These are phyloP conservation scores for Himantopus leucocephalus DNA, from an alignment of 2,113 vertebrate genomes.

Conservation along the genomic window DNA sequence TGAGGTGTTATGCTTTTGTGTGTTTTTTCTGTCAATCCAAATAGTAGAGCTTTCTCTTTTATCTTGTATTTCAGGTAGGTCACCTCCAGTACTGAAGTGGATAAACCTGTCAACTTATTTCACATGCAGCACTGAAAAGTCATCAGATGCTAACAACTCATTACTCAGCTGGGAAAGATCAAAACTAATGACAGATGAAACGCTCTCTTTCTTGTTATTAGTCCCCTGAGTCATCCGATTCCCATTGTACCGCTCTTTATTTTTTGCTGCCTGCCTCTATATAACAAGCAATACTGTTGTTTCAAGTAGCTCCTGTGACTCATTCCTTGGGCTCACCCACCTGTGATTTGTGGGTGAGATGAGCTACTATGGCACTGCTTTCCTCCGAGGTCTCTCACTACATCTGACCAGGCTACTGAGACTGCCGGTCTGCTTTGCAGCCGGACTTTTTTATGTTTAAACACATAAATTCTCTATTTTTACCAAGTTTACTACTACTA, in stretches of 20 bases:
- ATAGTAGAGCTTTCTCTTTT: not conserved
- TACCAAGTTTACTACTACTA: not conserved
- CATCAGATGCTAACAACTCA: not conserved
- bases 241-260: not conserved
- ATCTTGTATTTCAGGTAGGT: not conserved
- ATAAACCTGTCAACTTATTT: conserved; percentile 10
- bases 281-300: not conserved
- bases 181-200: conserved; percentile 26
- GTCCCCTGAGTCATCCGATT: conserved; percentile 21
- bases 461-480: not conserved
- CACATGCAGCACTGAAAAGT: not conserved
- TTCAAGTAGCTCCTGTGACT: conserved; percentile 13
- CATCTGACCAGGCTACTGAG: not conserved
- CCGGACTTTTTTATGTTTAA: not conserved
- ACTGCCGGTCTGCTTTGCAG: not conserved
- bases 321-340: not conserved
- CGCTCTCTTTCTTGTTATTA: not conserved
- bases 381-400: not conserved
- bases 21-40: not conserved
- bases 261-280: not conserved
- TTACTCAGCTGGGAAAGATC: conserved; percentile 11
- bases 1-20: not conserved
- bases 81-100: not conserved
- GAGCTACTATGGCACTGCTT: not conserved
- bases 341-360: not conserved